A percentile compares a stretch with the other conserved stretches of the same genome.
Conservation (phyloP, 2,113 vertebrate genomes). For the Gallinago media region DNA sequence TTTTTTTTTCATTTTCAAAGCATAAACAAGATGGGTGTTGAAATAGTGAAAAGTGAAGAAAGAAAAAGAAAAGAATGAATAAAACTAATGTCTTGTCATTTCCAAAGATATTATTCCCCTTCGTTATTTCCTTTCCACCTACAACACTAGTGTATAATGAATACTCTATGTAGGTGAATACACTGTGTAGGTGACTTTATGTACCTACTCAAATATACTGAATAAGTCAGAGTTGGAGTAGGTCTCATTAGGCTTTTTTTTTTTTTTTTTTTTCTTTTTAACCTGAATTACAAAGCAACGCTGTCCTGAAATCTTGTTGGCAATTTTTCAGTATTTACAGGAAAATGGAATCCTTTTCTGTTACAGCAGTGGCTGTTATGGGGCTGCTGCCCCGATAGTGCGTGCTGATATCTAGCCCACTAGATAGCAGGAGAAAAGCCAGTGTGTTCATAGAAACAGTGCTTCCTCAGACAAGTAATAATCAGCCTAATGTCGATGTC, state of each 20-base stretch:
- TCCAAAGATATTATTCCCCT: not conserved
- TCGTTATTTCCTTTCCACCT: not conserved
- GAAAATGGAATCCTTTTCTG: not conserved
- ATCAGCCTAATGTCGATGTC: conserved; percentile 66
- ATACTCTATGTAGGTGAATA: not conserved
- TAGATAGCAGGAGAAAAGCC: conserved; percentile 47
- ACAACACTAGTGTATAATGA: not conserved
- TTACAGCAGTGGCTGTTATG: not conserved
- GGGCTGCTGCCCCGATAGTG: conserved; percentile 22
- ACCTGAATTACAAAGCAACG: not conserved
- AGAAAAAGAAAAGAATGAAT: not conserved
- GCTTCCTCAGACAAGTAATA: conserved; percentile 63
- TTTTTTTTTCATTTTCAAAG: not conserved
- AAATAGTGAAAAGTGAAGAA: not conserved
- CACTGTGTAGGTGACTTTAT: not conserved
- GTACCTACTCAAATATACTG: not conserved
- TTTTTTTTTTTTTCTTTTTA: not conserved
- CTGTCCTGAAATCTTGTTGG: not conserved
- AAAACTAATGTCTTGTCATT: not conserved
- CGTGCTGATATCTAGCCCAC: not conserved
- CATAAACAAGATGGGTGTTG: rapidly evolving
- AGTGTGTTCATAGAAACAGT: conserved; percentile 37
- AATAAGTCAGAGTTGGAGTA: not conserved
- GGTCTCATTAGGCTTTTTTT: not conserved
- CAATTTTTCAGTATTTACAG: not conserved